Percentiles rank a stretch among this genome's conserved stretches.
Conservation (phyloP, 2,888 invertebrate species). For the Biston stratarius region DNA sequence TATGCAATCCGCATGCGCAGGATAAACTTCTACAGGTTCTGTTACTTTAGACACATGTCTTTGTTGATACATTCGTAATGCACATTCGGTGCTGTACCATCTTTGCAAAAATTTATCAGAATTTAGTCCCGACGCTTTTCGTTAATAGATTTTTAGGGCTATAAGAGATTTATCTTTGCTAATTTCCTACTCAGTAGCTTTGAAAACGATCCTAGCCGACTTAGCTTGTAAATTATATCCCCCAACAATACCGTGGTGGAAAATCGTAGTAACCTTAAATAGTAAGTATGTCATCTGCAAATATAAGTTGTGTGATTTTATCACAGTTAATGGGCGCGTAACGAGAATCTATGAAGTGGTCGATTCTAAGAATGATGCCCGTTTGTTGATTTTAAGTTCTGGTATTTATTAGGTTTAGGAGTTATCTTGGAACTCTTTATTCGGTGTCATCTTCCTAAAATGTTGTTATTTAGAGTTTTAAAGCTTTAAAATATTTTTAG, state of each 20-base stretch:
- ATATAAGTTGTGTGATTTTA: constrained; percentile 34
- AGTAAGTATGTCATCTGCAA: constrained; percentile 41
- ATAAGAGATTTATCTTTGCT: not conserved
- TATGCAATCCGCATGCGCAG: too few relatives aligned
- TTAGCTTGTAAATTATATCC: constrained; percentile 47
- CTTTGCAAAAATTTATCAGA: too few relatives aligned
- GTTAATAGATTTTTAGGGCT: not conserved
- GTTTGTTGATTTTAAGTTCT: too few relatives aligned
- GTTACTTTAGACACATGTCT: too few relatives aligned
- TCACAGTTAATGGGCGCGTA: constrained; percentile 31
- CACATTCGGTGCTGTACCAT: too few relatives aligned
- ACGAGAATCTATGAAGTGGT: constrained; percentile 38
- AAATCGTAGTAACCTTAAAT: constrained; percentile 43
- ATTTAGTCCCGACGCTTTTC: not conserved
- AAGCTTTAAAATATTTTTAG: too few relatives aligned
- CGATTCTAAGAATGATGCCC: not conserved
- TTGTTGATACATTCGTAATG: too few relatives aligned
- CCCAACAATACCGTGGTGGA: constrained; percentile 45
- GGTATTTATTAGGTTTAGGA: too few relatives aligned
- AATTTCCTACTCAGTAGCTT: constrained; percentile 16
- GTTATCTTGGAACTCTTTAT: too few relatives aligned
- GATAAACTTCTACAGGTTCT: too few relatives aligned
- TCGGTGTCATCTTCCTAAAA: too few relatives aligned
- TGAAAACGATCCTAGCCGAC: constrained; percentile 39
- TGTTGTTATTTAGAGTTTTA: too few relatives aligned